These are phyloP conservation scores for Nipponacmea schrenckii DNA, from an alignment of 2,888 invertebrate species.

Conservation along the genomic window DNA sequence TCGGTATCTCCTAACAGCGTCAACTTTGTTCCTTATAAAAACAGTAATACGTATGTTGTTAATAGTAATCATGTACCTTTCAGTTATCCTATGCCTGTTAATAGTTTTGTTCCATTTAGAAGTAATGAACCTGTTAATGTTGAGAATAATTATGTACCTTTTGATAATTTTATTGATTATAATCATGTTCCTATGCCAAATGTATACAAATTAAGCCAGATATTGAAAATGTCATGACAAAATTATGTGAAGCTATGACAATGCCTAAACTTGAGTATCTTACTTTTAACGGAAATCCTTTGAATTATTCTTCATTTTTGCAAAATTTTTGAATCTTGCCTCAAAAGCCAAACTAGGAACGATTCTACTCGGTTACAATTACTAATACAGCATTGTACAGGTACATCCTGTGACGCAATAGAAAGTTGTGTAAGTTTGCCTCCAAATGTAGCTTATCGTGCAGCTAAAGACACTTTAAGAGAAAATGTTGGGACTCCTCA, in stretches of 20 bases:
- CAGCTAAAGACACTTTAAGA: not conserved
- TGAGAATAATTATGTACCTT: not conserved
- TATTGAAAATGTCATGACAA: not conserved
- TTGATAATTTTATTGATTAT: too few species aligned
- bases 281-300: not conserved
- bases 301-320: not conserved
- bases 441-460: not conserved
- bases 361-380: not conserved
- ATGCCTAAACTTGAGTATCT: not conserved
- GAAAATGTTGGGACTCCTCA: not conserved
- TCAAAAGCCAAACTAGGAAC: not conserved
- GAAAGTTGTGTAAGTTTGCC: not conserved
- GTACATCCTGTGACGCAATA: not conserved
- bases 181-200: too few species aligned
- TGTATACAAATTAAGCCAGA: too few species aligned
- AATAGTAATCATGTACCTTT: too few species aligned
- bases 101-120: not conserved
- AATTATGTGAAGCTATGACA: not conserved
- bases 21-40: too few species aligned
- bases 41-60: too few species aligned
- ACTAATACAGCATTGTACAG: not conserved
- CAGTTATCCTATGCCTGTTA: not conserved
- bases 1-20: too few species aligned
- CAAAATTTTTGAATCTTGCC: not conserved
- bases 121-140: not conserved